phyloP scores from a whole-genome alignment of 1,140 invertebrate species.

The Aphelenchoides besseyi region DNA sequence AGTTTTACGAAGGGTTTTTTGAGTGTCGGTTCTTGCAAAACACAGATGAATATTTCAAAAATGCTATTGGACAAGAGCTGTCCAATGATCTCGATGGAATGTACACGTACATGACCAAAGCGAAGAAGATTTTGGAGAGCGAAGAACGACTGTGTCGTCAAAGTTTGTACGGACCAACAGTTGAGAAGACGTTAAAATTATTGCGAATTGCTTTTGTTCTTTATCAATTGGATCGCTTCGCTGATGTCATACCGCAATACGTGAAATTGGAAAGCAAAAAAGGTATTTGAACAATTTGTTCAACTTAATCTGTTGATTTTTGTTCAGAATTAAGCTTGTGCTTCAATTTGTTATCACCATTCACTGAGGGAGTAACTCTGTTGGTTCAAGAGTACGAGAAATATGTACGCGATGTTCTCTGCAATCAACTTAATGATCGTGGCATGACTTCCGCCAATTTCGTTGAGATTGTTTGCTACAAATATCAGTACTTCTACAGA shows the following conservation, averaged over 20 bases:
- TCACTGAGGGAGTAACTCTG: neutral
- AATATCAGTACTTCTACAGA: neutral
- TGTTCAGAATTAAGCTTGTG: slow-evolving; percentile 9
- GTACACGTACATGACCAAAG: slow-evolving; percentile 16
- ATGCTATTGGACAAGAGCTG: neutral
- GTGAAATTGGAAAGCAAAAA: neutral
- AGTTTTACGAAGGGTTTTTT: slow-evolving; percentile 20
- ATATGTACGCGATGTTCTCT: neutral
- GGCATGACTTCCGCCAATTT: neutral
- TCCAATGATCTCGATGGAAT: neutral
- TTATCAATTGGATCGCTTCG: neutral
- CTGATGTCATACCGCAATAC: slow-evolving; percentile 9
- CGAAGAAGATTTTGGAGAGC: neutral
- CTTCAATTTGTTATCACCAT: neutral
- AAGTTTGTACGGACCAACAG: neutral
- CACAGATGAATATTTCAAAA: neutral
- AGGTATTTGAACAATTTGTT: slow-evolving; percentile 7
- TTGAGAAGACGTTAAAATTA: slow-evolving; percentile 4
- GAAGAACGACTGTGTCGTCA: neutral
- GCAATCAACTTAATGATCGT: neutral
- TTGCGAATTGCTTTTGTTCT: slow-evolving; percentile 12
- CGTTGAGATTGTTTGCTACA: slow-evolving; percentile 1
- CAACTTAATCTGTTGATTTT: neutral
- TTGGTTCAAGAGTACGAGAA: slow-evolving; percentile 15
- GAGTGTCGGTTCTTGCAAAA: slow-evolving; percentile 4